These are phyloP conservation scores for Argopecten irradians DNA, from an alignment of 1,140 invertebrate genomes.

Conservation along the genomic window DNA sequence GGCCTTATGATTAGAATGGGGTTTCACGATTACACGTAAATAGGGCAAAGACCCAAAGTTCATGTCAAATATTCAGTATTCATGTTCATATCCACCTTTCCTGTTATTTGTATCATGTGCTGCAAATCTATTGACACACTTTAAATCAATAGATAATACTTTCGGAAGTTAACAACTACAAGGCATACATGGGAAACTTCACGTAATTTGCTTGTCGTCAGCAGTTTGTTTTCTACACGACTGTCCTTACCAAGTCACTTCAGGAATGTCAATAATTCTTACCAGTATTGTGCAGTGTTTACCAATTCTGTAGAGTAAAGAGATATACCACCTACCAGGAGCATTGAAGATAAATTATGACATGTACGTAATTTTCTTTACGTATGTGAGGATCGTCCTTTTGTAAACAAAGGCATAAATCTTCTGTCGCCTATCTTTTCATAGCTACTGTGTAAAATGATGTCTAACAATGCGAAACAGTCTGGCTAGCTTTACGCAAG, in stretches of 20 bases:
- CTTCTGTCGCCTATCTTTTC: neutral
- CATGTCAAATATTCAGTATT: too few species aligned
- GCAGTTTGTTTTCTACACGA: too few species aligned
- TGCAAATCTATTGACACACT: too few species aligned
- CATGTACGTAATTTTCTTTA: neutral
- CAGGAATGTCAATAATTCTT: neutral
- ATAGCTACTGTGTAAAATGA: neutral
- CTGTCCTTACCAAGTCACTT: neutral
- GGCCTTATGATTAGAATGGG: too few species aligned
- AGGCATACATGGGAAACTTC: too few species aligned
- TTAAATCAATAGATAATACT: too few species aligned
- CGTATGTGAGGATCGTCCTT: neutral
- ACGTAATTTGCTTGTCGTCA: too few species aligned
- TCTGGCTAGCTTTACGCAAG: neutral
- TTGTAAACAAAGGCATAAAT: neutral
- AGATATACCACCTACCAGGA: neutral
- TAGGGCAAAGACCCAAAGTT: too few species aligned
- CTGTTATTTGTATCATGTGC: too few species aligned
- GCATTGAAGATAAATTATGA: neutral
- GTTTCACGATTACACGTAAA: too few species aligned
- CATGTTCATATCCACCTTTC: too few species aligned
- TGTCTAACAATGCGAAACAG: neutral
- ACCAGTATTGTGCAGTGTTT: neutral
- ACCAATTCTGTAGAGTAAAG: neutral
- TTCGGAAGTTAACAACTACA: too few species aligned